Percentiles rank a stretch among this genome's conserved stretches.
phyloP scores from a whole-genome alignment of 2,888 invertebrate genomes.

The Netelia melanura region DNA sequence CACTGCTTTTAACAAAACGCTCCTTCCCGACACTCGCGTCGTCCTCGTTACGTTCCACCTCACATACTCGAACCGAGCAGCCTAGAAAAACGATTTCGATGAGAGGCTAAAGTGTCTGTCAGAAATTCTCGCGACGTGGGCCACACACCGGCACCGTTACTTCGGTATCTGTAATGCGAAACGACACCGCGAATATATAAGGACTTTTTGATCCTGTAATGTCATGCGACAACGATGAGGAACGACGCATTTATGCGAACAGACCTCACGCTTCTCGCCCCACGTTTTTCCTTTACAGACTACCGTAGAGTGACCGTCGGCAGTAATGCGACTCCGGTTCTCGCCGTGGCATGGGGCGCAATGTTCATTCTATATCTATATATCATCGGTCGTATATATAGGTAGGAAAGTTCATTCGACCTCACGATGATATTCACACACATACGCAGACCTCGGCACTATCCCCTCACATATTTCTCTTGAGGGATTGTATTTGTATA shows the following conservation, averaged over 20 bases:
- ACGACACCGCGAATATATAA: slow-evolving; percentile 7
- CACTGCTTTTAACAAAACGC: slow-evolving; percentile 7
- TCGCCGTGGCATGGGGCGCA: slow-evolving; percentile 54
- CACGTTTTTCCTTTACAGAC: slow-evolving; percentile 12
- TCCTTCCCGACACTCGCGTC: slow-evolving; percentile 5
- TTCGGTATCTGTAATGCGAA: not conserved
- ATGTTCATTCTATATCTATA: slow-evolving; percentile 31
- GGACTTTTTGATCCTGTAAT: slow-evolving; percentile 46
- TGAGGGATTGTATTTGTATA: not conserved
- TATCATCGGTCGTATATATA: slow-evolving; percentile 1
- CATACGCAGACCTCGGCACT: not conserved
- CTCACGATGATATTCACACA: not conserved
- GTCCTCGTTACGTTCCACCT: not conserved
- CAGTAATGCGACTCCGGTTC: slow-evolving; percentile 53
- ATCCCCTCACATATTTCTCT: not conserved
- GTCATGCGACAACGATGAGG: slow-evolving; percentile 22
- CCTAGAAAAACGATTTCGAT: not conserved
- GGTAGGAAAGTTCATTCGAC: slow-evolving; percentile 18
- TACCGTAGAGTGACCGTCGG: slow-evolving; percentile 30
- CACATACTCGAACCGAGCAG: not conserved
- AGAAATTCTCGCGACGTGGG: not conserved
- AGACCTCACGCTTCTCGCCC: slow-evolving; percentile 13
- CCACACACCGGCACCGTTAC: slow-evolving; percentile 19
- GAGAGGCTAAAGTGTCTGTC: not conserved
- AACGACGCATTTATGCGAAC: slow-evolving; percentile 16